Base-by-base conservation (phyloP, 2,888 invertebrate species). In the Lithophane leautieri region DNA sequence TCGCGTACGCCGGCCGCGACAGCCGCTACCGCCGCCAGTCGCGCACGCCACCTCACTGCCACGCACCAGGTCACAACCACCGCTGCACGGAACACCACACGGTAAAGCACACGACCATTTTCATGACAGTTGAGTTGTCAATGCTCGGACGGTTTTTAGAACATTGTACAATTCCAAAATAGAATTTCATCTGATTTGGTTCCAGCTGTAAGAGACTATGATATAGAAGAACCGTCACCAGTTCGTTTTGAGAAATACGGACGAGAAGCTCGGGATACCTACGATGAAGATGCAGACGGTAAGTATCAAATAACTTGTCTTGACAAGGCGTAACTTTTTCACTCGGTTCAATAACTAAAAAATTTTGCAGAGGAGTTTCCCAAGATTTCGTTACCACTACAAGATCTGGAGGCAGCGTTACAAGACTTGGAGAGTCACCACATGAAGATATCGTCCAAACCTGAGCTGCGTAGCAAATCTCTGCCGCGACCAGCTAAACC, bases 381-480 rank as follows among this genome's bases (percentile, higher is more conserved):
- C n/a, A 95, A 94, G 86, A 95, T 96, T 79, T 95, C 96, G 0
- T 89, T 96, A 4, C 96, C 96, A 0, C 83, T 96, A 7, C 94
- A 94, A 92, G 96, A 96, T 79, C 86, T 96, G n/a, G 95, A 94
- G 80, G 95, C 95, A 16, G 96, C 96, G 0, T 85, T 96, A 11
- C 93, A 94, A 83, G 95, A 96, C 52, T 86, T 96, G 34, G 95
- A 96, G 4, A 91, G 92, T 1, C 94, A 95, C 73, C 93, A 95
- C 84, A 83, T 95, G 91, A 92, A 95, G 90, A 82, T 87, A 25
- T 82, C 90, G 0, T 91, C 89, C 68, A 95, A 94, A 82, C 81
- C 91, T 2, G 94, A 94, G 16, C 66, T 90, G 2, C 91, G 95
- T 11, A 95, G 95, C 78, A 96, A 96, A 81, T 96, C 96, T 0